Conservation (phyloP, 2,113 vertebrate genomes). For the Falcunculus frontatus region DNA sequence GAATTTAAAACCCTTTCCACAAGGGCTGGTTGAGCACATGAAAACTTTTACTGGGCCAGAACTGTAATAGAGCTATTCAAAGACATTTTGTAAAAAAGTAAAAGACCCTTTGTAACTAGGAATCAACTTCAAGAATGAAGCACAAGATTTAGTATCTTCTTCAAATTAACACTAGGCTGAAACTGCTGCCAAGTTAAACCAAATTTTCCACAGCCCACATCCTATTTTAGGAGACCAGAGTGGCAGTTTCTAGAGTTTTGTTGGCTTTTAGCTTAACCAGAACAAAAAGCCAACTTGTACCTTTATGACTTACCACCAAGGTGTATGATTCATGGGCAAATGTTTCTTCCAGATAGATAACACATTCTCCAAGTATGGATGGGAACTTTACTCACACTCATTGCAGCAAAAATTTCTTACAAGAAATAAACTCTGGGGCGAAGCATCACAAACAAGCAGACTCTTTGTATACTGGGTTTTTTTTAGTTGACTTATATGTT, state of each 20-base stretch:
- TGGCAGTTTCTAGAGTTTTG: background rate
- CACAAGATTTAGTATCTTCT: background rate
- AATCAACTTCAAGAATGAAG: background rate
- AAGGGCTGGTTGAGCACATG: background rate
- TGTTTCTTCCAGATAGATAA: background rate
- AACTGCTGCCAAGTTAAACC: background rate
- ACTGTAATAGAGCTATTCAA: background rate
- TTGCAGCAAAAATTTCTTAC: background rate
- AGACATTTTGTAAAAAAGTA: background rate
- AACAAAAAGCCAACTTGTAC: background rate
- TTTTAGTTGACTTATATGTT: constrained; percentile 52
- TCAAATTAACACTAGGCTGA: background rate
- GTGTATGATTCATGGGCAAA: background rate
- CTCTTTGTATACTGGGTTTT: background rate
- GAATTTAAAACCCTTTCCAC: background rate
- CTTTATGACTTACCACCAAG: background rate
- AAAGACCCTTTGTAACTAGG: background rate
- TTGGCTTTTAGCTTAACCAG: background rate
- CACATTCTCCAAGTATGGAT: background rate
- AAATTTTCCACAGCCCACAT: background rate
- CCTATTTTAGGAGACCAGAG: background rate
- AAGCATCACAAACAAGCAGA: constrained; percentile 57
- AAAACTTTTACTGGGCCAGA: background rate
- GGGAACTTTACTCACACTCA: background rate
- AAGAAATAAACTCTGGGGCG: background rate